Percentiles rank a stretch among this genome's conserved stretches.
phyloP scores from a whole-genome alignment of 2,797 vertebrate species.

The Oryzias dopingdopingensis region DNA sequence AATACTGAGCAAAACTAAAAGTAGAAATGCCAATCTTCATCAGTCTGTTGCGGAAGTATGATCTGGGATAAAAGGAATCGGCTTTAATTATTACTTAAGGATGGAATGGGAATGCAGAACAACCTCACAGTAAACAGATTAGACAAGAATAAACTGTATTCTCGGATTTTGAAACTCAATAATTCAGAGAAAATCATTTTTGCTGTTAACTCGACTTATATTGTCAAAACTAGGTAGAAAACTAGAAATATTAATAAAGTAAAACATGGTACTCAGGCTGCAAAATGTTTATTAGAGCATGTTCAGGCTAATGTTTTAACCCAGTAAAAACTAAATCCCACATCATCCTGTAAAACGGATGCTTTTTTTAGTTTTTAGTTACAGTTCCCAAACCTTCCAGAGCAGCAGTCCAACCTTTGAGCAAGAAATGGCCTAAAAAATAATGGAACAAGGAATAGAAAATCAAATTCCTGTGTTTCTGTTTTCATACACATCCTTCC shows the following conservation, averaged over 20 bases:
- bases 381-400: background rate
- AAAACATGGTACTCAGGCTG: too few species aligned
- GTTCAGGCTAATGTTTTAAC: background rate
- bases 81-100: background rate
- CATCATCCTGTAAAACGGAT: background rate
- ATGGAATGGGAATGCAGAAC: background rate
- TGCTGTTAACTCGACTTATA: background rate
- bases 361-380: background rate
- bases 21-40: background rate
- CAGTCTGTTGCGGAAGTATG: background rate
- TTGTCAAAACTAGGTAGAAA: too few species aligned
- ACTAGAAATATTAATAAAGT: too few species aligned
- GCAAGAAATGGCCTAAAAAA: background rate
- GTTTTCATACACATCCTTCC: constrained; percentile 10
- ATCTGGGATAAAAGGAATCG: background rate
- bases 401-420: background rate
- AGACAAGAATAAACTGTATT: background rate
- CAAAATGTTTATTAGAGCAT: too few species aligned
- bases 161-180: background rate
- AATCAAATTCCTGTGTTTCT: constrained; percentile 13
- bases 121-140: background rate
- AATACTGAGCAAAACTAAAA: background rate
- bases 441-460: background rate
- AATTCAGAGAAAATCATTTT: background rate
- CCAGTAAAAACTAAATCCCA: background rate